A percentile compares a stretch with the other conserved stretches of the same genome.
Evolutionary conservation across 2,797 vertebrate genomes (phyloP).

Genomic region (Sebastes elongatus): DNA sequence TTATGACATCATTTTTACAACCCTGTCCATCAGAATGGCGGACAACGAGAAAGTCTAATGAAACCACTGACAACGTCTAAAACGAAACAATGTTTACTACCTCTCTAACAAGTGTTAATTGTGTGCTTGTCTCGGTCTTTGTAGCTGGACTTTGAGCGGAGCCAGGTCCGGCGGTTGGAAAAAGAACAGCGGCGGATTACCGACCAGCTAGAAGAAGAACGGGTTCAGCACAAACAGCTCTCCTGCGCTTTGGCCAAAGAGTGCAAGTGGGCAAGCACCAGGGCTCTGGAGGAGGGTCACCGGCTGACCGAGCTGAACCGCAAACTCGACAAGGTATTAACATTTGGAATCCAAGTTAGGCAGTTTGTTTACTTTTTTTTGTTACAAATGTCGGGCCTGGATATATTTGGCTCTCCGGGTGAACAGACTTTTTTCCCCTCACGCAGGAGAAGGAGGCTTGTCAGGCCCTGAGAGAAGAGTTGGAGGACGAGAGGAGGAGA

Average conservation of each 20-base stretch:
- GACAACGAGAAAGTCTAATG: too few relatives aligned
- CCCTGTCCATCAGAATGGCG: too few relatives aligned
- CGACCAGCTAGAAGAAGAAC: slow-evolving; percentile 91
- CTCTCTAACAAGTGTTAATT: not conserved
- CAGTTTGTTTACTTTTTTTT: not conserved
- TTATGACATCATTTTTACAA: too few relatives aligned
- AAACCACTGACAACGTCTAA: not conserved
- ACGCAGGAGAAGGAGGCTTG: slow-evolving; percentile 83
- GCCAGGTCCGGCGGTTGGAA: slow-evolving; percentile 91
- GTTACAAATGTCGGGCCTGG: not conserved
- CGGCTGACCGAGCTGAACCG: slow-evolving; percentile 86
- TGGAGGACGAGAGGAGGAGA: slow-evolving; percentile 88
- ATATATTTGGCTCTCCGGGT: not conserved
- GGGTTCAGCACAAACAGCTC: slow-evolving; percentile 92
- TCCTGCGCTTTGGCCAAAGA: slow-evolving; percentile 92
- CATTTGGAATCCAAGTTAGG: not conserved
- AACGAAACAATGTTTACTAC: not conserved
- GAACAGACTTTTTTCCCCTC: not conserved
- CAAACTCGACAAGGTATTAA: slow-evolving; percentile 84
- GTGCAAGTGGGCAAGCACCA: slow-evolving; percentile 92
- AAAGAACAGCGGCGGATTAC: slow-evolving; percentile 90
- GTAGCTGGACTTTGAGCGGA: slow-evolving; percentile 94
- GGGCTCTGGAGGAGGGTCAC: slow-evolving; percentile 92
- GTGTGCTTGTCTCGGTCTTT: not conserved
- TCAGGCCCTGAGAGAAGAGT: slow-evolving; percentile 85